A percentile compares a stretch with the other conserved stretches of the same genome.
Conservation (phyloP, 2,888 invertebrate genomes). For the Stenurella melanura region DNA sequence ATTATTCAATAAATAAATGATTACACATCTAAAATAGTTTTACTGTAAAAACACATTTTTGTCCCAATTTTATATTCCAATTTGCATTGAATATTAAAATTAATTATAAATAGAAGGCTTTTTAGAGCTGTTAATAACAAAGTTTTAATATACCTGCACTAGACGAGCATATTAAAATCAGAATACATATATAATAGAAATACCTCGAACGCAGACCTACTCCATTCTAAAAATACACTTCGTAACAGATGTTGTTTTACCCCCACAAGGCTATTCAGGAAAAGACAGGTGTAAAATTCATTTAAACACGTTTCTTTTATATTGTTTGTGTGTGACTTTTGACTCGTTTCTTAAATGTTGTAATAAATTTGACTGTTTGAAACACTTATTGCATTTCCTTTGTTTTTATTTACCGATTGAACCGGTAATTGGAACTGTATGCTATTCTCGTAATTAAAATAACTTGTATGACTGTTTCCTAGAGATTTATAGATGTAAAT, state of each 20-base stretch:
- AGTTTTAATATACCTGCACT: neutral
- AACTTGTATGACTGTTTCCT: neutral
- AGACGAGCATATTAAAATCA: conserved; percentile 23
- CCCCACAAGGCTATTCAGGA: conserved; percentile 38
- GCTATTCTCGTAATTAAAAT: neutral
- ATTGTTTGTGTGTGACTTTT: conserved; percentile 27
- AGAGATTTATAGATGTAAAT: neutral
- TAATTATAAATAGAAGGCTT: neutral
- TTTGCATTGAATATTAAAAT: neutral
- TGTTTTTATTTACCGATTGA: neutral
- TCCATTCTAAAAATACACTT: conserved; percentile 41
- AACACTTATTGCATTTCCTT: neutral
- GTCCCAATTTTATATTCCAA: neutral
- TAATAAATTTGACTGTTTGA: conserved; percentile 30
- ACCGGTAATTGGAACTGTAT: neutral
- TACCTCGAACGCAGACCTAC: conserved; percentile 20
- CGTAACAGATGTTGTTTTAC: conserved; percentile 43
- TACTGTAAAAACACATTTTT: neutral
- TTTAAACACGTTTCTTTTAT: conserved; percentile 39
- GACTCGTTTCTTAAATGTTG: conserved; percentile 32
- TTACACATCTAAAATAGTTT: too few species aligned
- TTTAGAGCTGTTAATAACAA: neutral
- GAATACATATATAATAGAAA: conserved; percentile 11
- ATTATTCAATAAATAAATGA: too few species aligned
- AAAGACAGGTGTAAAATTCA: conserved; percentile 42